These are phyloP conservation scores for Platysteira castanea DNA, from an alignment of 2,113 vertebrate genomes.

Conservation along the genomic window DNA sequence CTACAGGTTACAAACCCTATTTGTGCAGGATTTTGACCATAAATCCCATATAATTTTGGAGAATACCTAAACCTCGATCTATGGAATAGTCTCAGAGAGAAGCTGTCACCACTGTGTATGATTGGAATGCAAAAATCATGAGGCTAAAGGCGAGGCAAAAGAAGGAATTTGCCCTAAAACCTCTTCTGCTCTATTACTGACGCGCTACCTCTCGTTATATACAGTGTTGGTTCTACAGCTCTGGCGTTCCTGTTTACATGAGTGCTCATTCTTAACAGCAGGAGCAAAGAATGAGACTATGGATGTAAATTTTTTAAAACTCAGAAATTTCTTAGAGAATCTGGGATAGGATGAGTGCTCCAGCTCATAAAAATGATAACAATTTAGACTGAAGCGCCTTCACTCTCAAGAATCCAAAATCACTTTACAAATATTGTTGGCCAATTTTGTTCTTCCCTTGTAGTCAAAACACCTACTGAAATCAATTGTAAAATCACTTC, in stretches of 20 bases:
- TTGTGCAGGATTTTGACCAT: background rate
- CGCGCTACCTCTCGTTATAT: background rate
- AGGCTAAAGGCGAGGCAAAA: background rate
- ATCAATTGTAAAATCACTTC: constrained; percentile 33
- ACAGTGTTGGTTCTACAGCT: background rate
- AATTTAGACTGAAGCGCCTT: background rate
- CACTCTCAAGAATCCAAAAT: background rate
- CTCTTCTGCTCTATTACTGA: background rate
- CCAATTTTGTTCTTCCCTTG: constrained; percentile 20
- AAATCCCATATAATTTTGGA: background rate
- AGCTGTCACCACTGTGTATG: background rate
- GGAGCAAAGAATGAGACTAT: background rate
- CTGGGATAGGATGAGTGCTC: background rate
- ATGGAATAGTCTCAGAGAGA: background rate
- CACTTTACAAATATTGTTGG: constrained; percentile 26
- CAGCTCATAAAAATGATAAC: background rate
- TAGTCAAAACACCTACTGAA: constrained; percentile 51
- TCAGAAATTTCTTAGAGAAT: background rate
- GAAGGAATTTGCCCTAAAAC: background rate
- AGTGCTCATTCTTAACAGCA: background rate
- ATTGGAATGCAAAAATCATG: background rate
- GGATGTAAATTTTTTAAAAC: background rate
- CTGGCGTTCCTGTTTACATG: background rate
- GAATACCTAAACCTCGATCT: background rate
- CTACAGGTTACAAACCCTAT: background rate